Evolutionary conservation across 2,113 vertebrate genomes (phyloP).

Genomic region (Lonchura striata): DNA sequence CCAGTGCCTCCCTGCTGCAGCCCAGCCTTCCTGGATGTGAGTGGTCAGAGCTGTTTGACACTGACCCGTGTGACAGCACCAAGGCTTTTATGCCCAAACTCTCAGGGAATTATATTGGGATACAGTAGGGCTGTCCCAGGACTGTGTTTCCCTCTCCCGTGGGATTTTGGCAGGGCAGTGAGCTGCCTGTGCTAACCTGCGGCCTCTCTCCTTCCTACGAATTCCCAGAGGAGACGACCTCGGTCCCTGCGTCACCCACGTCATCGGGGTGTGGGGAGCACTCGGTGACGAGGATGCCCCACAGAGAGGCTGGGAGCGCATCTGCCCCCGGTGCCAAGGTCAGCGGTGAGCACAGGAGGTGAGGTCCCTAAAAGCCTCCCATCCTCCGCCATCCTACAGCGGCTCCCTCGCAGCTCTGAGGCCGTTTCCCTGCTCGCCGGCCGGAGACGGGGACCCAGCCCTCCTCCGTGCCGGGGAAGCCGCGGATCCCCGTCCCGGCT

Average conservation of each 20-base stretch:
- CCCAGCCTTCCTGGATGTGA: background rate
- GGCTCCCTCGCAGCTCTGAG: background rate
- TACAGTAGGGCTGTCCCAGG: background rate
- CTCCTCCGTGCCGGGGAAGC: background rate
- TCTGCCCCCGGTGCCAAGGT: background rate
- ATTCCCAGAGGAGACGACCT: background rate
- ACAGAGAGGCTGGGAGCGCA: background rate
- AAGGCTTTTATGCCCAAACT: fast-evolving
- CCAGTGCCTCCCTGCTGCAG: background rate
- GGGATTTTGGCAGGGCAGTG: background rate
- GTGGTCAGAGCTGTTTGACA: background rate
- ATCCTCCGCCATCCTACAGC: fast-evolving
- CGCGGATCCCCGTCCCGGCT: background rate
- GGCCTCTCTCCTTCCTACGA: background rate
- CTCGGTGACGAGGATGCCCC: background rate
- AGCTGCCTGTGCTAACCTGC: background rate
- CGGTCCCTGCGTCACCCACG: background rate
- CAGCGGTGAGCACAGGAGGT: background rate
- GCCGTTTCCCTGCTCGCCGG: background rate
- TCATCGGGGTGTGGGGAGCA: background rate
- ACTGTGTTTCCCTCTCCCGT: fast-evolving
- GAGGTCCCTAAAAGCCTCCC: background rate
- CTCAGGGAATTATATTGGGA: background rate
- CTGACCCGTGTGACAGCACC: background rate
- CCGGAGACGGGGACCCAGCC: background rate